Evolutionary conservation across 2,797 vertebrate species (phyloP).

Genomic region (Delichon dasypus): DNA sequence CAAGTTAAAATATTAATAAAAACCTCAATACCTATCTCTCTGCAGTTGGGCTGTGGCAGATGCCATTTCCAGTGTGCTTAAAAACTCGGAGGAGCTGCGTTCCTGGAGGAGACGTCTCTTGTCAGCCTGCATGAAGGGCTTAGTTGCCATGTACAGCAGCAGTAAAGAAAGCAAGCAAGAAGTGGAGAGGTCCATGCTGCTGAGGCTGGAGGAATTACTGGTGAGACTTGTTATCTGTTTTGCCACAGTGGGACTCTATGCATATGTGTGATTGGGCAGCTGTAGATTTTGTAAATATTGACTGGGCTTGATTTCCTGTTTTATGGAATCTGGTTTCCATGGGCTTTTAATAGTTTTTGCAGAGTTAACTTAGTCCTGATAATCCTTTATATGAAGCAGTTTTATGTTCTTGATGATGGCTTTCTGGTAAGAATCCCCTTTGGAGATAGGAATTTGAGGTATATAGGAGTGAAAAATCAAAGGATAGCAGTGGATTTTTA

Average conservation of each 20-base stretch:
- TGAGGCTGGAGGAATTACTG: constrained; percentile 78
- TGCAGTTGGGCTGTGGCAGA: constrained; percentile 89
- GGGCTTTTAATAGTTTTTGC: background rate
- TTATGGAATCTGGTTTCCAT: background rate
- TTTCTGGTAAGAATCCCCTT: background rate
- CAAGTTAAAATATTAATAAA: background rate
- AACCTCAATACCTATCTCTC: background rate
- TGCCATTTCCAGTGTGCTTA: constrained; percentile 77
- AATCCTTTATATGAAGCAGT: background rate
- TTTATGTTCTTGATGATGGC: background rate
- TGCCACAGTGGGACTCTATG: background rate
- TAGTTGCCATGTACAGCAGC: constrained; percentile 74
- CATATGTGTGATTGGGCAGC: background rate
- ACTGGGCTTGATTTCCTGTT: background rate
- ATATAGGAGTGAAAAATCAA: background rate
- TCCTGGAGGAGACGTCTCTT: constrained; percentile 83
- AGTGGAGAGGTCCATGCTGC: constrained; percentile 80
- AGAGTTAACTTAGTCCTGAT: background rate
- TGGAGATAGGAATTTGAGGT: background rate
- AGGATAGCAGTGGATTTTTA: background rate
- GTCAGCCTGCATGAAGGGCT: constrained; percentile 79
- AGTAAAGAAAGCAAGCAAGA: constrained; percentile 65
- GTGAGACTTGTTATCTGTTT: constrained; percentile 67
- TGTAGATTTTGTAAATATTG: background rate
- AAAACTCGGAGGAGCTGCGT: constrained; percentile 61